A percentile compares a stretch with the other conserved stretches of the same genome.
Evolutionary conservation across 2,888 invertebrate species (phyloP).

Genomic region (Rhynchonema sp.): DNA sequence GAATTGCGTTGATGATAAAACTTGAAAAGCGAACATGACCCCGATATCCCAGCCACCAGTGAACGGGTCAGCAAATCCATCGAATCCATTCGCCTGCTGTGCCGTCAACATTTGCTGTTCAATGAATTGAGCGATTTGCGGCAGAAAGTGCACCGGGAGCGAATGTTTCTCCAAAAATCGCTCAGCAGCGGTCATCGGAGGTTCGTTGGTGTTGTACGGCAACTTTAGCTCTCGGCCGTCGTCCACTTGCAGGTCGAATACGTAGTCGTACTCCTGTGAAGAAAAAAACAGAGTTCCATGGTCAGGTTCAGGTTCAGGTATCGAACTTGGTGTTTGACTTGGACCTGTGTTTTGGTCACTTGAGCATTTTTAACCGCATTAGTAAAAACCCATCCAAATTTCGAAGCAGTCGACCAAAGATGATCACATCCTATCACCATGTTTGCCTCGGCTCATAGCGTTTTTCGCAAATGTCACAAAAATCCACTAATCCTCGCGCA

Average conservation of each 20-base stretch:
- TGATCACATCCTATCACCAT: too few species aligned
- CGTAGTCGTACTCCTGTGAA: slow-evolving; percentile 63
- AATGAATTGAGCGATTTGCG: slow-evolving; percentile 75
- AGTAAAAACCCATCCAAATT: too few species aligned
- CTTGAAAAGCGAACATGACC: background rate
- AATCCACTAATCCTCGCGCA: background rate
- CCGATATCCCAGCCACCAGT: slow-evolving; percentile 30
- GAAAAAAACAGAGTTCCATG: too few species aligned
- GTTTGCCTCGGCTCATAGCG: background rate
- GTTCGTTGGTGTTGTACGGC: slow-evolving; percentile 71
- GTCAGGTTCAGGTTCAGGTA: too few species aligned
- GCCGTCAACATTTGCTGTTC: slow-evolving; percentile 44
- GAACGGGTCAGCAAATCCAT: slow-evolving; percentile 43
- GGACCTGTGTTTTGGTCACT: too few species aligned
- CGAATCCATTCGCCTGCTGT: slow-evolving; percentile 16
- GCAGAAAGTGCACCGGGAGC: slow-evolving; percentile 63
- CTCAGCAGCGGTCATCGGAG: slow-evolving; percentile 76
- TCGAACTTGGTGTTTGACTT: too few species aligned
- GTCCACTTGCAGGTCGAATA: slow-evolving; percentile 83
- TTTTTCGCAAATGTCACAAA: background rate
- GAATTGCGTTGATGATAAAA: too few species aligned
- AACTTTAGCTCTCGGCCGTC: slow-evolving; percentile 69
- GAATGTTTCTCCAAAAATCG: slow-evolving; percentile 61
- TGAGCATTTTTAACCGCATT: too few species aligned
- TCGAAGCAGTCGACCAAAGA: too few species aligned